Evolutionary conservation across 2,888 invertebrate species (phyloP), one percentile per base, ranked within the genome.

Genomic region (Harpalus rufipes): DNA sequence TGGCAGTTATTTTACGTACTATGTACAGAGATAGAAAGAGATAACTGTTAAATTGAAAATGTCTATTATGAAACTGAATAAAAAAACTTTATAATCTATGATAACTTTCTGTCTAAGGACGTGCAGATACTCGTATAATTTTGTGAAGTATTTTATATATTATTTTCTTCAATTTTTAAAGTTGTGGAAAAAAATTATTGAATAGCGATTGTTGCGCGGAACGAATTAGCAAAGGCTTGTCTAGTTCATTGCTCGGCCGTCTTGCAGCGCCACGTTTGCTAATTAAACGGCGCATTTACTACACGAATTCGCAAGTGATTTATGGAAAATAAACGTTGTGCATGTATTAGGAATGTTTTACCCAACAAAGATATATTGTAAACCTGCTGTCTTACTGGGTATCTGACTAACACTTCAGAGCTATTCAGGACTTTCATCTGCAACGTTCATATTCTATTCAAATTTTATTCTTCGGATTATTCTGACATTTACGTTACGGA

Each of bases 251-350:
- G 39, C 39, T 68, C 14, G n/a, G 7, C 21, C n/a, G 7, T 21
- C 51, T 44, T 44, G 44, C 63, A 63, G 6, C 44, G 44, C 44
- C 44, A 51, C 10, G 44, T 51, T 68, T 74, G 72, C 44, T 74
- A 74, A 74, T 74, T 74, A 74, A 74, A 74, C 44, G 72, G 72
- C 72, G 72, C 72, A 44, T 74, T 74, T 41, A 74, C 72, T 18
- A 44, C 44, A 74, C 72, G 44, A 74, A 74, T 74, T 74, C 72
- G 72, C 41, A 12, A 10, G 44, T 74, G 44, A 74, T 74, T 74
- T 74, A 63, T 63, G 63, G 63, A 63, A 63, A 63, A 63, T 63
- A 63, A 63, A 63, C 63, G 44, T 12, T 63, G 25, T 21, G 63
- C 63, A 25, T 63, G 25, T 63, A 63, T 63, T 63, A 63, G 25